These are phyloP conservation scores for Phortica magna DNA, from an alignment of 2,888 invertebrate genomes.

Conservation along the genomic window DNA sequence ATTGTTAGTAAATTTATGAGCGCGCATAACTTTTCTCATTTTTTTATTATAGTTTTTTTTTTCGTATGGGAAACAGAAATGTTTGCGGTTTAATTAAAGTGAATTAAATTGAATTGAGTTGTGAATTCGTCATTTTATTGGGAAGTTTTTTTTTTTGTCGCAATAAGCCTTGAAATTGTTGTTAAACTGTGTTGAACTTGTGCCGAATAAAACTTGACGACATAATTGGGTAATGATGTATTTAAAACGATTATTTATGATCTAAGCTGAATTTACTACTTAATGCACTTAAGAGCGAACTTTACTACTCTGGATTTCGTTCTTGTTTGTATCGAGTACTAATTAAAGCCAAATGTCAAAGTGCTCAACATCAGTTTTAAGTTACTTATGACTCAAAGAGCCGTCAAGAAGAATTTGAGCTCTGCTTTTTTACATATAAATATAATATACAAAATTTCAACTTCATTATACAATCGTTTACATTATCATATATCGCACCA, in stretches of 20 bases:
- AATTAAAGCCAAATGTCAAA: too few relatives aligned
- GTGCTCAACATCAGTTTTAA: too few relatives aligned
- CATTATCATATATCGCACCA: too few relatives aligned
- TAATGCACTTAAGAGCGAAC: too few relatives aligned
- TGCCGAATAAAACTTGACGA: not conserved
- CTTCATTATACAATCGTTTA: too few relatives aligned
- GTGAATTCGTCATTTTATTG: not conserved
- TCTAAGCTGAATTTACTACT: too few relatives aligned
- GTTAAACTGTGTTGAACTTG: not conserved
- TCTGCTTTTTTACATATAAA: too few relatives aligned
- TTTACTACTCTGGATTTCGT: too few relatives aligned
- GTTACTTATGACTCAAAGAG: too few relatives aligned
- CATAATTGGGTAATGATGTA: not conserved
- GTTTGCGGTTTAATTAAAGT: not conserved
- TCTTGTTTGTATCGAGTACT: too few relatives aligned
- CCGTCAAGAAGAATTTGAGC: too few relatives aligned
- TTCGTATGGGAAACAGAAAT: not conserved
- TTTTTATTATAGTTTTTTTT: not conserved
- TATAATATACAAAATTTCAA: too few relatives aligned
- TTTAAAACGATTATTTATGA: not conserved
- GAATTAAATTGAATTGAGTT: not conserved
- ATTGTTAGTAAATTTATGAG: slow-evolving; percentile 29
- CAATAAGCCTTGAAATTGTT: not conserved
- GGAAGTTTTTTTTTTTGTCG: not conserved
- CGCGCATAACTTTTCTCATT: not conserved